Conservation (phyloP, 2,113 vertebrate genomes). For the Recurvirostra avosetta region DNA sequence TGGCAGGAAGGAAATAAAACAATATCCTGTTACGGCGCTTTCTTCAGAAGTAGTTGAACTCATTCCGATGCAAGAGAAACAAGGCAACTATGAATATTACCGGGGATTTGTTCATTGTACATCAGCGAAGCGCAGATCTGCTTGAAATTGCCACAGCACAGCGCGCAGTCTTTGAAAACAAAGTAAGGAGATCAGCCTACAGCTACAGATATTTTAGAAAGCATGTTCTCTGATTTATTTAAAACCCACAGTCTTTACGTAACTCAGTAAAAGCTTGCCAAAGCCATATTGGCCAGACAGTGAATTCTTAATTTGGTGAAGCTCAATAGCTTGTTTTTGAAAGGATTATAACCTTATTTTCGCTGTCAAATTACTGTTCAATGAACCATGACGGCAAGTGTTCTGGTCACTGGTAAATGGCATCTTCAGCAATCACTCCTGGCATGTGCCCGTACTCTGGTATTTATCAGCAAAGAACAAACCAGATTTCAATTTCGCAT, state of each 20-base stretch:
- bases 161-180: background rate
- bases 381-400: background rate
- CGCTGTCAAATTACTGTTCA: constrained; percentile 51
- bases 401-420: constrained; percentile 25
- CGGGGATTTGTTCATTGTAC: background rate
- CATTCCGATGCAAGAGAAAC: background rate
- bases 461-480: background rate
- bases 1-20: background rate
- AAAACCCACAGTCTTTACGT: background rate
- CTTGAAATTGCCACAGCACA: background rate
- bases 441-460: background rate
- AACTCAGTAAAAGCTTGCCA: constrained; percentile 10
- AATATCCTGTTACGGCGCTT: background rate
- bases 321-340: constrained; percentile 9
- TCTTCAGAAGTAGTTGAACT: background rate
- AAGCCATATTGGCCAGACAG: background rate
- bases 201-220: background rate
- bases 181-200: background rate
- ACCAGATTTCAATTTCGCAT: background rate
- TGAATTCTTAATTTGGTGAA: background rate
- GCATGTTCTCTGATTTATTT: background rate
- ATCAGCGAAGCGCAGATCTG: background rate
- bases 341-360: constrained; percentile 51
- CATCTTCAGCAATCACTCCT: constrained; percentile 10
- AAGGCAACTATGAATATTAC: background rate